A percentile compares a stretch with the other conserved stretches of the same genome.
phyloP scores from a whole-genome alignment of 2,797 vertebrate genomes.

The Cirrhinus molitorella region DNA sequence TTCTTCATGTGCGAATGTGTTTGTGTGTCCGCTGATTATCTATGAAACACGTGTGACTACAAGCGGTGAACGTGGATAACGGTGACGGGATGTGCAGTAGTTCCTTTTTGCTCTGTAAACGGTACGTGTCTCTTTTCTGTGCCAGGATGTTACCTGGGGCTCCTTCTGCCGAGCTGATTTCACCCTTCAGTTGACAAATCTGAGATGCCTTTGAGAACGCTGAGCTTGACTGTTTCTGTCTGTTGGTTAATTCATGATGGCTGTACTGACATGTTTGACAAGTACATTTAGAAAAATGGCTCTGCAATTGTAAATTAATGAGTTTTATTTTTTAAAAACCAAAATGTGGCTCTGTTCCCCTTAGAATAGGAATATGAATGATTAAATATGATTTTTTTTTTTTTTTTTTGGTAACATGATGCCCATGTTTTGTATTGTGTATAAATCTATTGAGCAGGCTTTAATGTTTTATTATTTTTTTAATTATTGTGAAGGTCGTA shows the following conservation, averaged over 20 bases:
- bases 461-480: conserved; percentile 1
- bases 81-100: neutral
- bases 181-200: neutral
- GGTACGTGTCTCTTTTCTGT: conserved; percentile 2
- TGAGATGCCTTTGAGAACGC: conserved; percentile 14
- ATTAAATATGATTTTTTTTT: conserved; percentile 60
- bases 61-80: neutral
- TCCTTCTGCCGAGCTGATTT: neutral
- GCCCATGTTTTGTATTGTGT: conserved; percentile 44
- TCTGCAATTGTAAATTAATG: conserved; percentile 33
- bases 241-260: neutral
- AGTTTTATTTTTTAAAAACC: conserved; percentile 33
- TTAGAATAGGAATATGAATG: conserved; percentile 57
- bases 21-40: neutral
- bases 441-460: conserved; percentile 35
- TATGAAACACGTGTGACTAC: neutral
- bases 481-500: conserved; percentile 37
- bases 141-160: neutral
- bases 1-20: neutral
- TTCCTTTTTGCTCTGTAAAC: neutral
- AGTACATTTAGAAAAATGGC: conserved; percentile 7
- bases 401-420: conserved; percentile 54
- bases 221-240: neutral
- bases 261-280: conserved; percentile 12
- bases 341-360: conserved; percentile 61